Conservation (phyloP, 2,888 invertebrate genomes). For the Cetonia aurata region DNA sequence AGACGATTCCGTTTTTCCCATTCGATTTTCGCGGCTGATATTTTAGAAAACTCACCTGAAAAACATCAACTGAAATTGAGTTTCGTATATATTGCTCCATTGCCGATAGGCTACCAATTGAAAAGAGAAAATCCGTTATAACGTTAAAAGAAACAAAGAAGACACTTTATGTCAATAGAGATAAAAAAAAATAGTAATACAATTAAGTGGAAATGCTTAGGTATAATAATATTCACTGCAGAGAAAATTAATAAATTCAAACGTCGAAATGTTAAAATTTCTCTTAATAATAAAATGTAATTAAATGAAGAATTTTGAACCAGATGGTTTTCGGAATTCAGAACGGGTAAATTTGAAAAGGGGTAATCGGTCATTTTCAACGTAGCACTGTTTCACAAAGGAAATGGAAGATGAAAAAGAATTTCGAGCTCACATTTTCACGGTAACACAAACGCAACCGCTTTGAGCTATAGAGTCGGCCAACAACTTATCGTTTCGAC, state of each 20-base stretch:
- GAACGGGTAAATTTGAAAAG: neutral
- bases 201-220: neutral
- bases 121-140: constrained; percentile 15
- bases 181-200: constrained; percentile 4
- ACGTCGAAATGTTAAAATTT: too few relatives aligned
- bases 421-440: neutral
- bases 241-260: neutral
- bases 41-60: constrained; percentile 40
- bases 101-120: constrained; percentile 14
- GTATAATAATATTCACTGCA: constrained; percentile 6
- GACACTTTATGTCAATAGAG: constrained; percentile 8
- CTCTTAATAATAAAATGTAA: too few relatives aligned
- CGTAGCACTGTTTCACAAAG: neutral
- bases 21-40: constrained; percentile 40
- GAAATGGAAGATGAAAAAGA: constrained; percentile 6
- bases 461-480: constrained; percentile 9
- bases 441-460: neutral
- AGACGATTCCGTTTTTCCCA: constrained; percentile 30
- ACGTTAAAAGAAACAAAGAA: neutral
- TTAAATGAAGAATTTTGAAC: neutral
- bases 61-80: constrained; percentile 43
- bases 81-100: constrained; percentile 13
- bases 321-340: too few relatives aligned
- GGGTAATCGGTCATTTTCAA: neutral
- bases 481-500: constrained; percentile 10